These are phyloP conservation scores for Ganaspis sp. DNA, from an alignment of 1,140 invertebrate species.

Conservation along the genomic window DNA sequence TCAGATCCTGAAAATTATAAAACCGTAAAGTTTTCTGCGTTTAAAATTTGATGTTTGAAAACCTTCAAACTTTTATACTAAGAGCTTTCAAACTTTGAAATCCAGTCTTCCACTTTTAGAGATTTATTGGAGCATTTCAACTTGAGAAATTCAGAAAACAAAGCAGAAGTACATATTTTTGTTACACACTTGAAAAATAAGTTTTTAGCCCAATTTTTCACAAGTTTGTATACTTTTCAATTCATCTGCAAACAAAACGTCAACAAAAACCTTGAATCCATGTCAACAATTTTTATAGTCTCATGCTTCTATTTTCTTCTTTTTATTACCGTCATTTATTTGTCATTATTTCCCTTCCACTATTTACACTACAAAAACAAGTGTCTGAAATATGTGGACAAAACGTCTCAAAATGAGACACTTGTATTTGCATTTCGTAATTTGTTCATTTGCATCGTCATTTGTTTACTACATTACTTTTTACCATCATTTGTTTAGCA, in stretches of 20 bases:
- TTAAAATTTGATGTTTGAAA: constrained; percentile 14
- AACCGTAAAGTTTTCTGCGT: constrained; percentile 4
- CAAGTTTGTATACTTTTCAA: background rate
- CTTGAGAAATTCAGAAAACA: constrained; percentile 13
- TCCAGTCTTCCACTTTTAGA: background rate
- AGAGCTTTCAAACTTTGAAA: constrained; percentile 6
- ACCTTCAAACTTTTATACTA: background rate
- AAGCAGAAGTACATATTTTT: constrained; percentile 7
- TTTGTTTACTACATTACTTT: no score
- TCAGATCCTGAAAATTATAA: background rate
- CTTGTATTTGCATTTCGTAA: no score
- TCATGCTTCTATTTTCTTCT: no score
- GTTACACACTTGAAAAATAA: constrained; percentile 14
- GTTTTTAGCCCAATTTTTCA: background rate
- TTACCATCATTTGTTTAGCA: no score
- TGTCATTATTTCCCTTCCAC: no score
- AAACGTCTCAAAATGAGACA: no score
- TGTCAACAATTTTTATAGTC: no score
- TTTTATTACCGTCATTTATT: no score
- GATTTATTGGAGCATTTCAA: constrained; percentile 6
- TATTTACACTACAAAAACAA: no score
- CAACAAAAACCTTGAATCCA: no score
- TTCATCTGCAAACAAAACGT: background rate
- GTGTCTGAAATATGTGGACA: no score
- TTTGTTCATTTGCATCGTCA: no score